These are phyloP conservation scores for Pseudorectes ferrugineus DNA, from an alignment of 2,113 vertebrate genomes.

Conservation along the genomic window DNA sequence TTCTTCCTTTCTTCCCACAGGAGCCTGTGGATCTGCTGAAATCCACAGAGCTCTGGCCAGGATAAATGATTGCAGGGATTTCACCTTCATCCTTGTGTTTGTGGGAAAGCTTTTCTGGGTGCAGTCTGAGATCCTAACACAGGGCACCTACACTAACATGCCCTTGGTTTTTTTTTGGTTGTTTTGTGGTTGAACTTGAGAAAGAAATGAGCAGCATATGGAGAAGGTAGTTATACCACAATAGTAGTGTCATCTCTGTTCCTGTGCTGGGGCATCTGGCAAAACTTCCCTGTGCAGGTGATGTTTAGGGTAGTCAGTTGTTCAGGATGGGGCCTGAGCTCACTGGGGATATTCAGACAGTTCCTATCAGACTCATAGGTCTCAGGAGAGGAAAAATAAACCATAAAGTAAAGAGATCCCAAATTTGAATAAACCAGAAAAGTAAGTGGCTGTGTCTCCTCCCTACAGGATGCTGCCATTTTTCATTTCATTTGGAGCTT, in stretches of 20 bases:
- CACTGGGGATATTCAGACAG: neutral
- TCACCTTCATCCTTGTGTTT: neutral
- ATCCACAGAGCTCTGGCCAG: neutral
- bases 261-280: neutral
- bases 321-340: neutral
- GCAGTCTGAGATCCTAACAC: neutral
- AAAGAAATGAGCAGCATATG: neutral
- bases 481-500: neutral
- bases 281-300: neutral
- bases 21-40: neutral
- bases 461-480: neutral
- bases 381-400: neutral
- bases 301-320: fast-evolving
- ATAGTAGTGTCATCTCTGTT: neutral
- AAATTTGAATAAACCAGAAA: neutral
- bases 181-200: neutral
- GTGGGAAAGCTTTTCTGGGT: neutral
- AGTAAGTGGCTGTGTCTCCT: neutral
- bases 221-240: neutral
- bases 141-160: neutral
- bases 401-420: neutral
- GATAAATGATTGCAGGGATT: neutral
- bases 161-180: too few species aligned
- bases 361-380: neutral
- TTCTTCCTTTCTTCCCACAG: neutral